Conservation (phyloP, 2,888 invertebrate genomes). For the Glaucopsyche alexis region DNA sequence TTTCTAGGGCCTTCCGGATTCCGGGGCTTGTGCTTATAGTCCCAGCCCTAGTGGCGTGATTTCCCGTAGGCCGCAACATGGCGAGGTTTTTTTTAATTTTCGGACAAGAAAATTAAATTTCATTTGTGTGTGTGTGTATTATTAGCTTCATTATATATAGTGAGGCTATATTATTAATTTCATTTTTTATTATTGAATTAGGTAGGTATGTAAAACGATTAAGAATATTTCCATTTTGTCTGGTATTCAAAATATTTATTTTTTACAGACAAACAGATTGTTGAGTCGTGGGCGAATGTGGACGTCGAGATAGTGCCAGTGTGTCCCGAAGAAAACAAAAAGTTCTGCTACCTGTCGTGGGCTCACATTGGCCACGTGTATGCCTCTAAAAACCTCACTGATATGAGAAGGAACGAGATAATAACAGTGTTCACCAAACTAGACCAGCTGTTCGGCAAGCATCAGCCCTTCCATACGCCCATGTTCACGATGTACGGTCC, state of each 20-base stretch:
- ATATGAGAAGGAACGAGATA: conserved; percentile 83
- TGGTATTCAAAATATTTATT: neutral
- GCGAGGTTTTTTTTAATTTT: no score
- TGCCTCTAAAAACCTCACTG: conserved; percentile 76
- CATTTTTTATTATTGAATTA: no score
- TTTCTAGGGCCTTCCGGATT: no score
- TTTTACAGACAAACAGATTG: conserved; percentile 57
- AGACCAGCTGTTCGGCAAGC: conserved; percentile 85
- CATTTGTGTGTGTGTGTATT: no score
- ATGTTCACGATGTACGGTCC: conserved; percentile 86
- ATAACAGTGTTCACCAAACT: conserved; percentile 84
- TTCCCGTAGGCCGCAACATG: no score
- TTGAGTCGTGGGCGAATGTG: conserved; percentile 60
- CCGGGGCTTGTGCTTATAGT: no score
- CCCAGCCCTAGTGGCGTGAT: no score
- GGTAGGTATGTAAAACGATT: no score
- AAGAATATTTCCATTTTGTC: neutral
- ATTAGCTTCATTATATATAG: no score
- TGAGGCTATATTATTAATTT: no score
- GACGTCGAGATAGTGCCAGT: conserved; percentile 73
- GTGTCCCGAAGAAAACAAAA: conserved; percentile 77
- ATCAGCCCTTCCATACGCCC: conserved; percentile 73
- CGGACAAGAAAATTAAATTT: no score
- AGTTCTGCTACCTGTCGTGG: conserved; percentile 84
- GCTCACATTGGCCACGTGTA: conserved; percentile 84